Evolutionary conservation across 2,888 invertebrate species (phyloP).

Genomic region (Heliconius ethilla): DNA sequence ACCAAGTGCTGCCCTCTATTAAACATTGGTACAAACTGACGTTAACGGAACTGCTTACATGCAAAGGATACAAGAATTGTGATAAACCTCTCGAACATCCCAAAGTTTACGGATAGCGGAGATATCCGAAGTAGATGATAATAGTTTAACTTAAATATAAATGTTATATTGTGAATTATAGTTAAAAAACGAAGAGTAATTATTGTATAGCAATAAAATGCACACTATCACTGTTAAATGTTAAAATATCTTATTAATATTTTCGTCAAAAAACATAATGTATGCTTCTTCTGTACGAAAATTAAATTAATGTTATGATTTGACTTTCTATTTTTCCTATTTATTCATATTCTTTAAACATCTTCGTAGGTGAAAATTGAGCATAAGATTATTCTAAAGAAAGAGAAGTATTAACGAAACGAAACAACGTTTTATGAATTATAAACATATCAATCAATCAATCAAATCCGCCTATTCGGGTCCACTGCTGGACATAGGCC

Average conservation of each 20-base stretch:
- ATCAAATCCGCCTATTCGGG: too few species aligned
- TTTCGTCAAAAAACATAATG: neutral
- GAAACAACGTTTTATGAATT: too few species aligned
- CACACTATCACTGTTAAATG: neutral
- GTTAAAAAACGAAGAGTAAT: neutral
- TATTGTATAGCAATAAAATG: neutral
- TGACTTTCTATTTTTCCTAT: neutral
- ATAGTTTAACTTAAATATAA: neutral
- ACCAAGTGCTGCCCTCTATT: slow-evolving; percentile 75
- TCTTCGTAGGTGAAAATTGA: too few species aligned
- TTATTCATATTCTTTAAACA: neutral
- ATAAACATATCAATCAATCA: too few species aligned
- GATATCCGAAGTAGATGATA: neutral
- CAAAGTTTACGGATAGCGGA: slow-evolving; percentile 42
- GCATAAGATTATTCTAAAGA: too few species aligned
- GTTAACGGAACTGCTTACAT: slow-evolving; percentile 78
- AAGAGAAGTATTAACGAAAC: too few species aligned
- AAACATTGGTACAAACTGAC: slow-evolving; percentile 76
- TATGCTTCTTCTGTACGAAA: neutral
- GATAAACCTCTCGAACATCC: slow-evolving; percentile 52
- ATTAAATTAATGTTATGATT: neutral
- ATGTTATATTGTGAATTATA: neutral
- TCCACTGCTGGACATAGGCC: too few species aligned
- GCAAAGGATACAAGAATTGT: slow-evolving; percentile 64
- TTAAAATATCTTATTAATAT: neutral